These are phyloP conservation scores for Leistus spinibarbis DNA, from an alignment of 2,888 invertebrate species.

Conservation along the genomic window DNA sequence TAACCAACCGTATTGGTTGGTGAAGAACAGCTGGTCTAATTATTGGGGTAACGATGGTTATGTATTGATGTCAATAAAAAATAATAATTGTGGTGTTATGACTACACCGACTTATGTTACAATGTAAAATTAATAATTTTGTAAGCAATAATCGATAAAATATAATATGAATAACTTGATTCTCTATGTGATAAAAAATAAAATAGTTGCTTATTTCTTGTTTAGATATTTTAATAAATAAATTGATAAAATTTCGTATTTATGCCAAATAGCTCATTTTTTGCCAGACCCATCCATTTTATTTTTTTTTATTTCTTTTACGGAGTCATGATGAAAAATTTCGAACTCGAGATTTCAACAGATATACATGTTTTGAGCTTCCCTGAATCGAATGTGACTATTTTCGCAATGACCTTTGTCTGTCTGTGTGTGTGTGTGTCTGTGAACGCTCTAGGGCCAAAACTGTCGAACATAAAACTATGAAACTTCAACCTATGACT, in stretches of 20 bases:
- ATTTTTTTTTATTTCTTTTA: not conserved
- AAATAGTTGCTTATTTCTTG: not conserved
- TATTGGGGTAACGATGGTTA: conserved; percentile 98
- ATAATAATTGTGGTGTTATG: conserved; percentile 94
- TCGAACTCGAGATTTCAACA: no score
- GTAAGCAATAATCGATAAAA: conserved; percentile 18
- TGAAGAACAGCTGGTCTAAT: conserved; percentile 97
- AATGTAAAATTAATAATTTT: conserved; percentile 57
- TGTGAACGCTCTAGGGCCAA: no score
- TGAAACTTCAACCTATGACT: no score
- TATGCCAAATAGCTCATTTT: no score
- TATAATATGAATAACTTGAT: not conserved
- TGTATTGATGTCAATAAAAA: conserved; percentile 83
- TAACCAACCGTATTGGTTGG: conserved; percentile 87
- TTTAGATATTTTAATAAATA: conserved; percentile 4
- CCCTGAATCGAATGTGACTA: no score
- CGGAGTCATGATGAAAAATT: no score
- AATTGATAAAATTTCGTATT: not conserved
- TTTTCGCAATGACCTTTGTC: no score
- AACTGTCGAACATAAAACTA: no score
- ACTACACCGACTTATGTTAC: conserved; percentile 84
- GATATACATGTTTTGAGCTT: no score
- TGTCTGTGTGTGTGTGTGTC: no score
- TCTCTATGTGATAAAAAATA: not conserved
- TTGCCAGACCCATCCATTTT: not conserved